Evolutionary conservation across 2,113 vertebrate genomes (phyloP).

Genomic region (Brevimyrus niger): DNA sequence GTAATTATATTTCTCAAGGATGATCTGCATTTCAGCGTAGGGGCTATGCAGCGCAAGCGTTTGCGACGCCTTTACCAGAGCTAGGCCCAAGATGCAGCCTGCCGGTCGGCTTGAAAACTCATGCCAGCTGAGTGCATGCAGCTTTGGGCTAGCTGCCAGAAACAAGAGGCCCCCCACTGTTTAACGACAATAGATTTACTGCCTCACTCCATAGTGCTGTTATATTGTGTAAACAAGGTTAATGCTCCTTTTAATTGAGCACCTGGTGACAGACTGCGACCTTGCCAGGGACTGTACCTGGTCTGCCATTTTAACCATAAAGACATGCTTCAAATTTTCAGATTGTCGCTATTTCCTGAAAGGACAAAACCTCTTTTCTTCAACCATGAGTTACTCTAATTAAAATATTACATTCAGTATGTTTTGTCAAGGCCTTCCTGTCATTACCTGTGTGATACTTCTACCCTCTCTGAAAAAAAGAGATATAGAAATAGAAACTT

Average conservation of each 20-base stretch:
- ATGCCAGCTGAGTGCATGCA: conserved; percentile 51
- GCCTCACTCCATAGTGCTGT: conserved; percentile 76
- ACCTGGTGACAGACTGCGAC: conserved; percentile 80
- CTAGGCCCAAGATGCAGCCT: conserved; percentile 47
- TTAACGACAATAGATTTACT: conserved; percentile 94
- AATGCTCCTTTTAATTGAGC: conserved; percentile 87
- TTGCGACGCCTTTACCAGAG: background rate
- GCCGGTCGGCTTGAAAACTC: conserved; percentile 32
- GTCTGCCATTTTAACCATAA: conserved; percentile 41
- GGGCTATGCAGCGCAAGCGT: conserved; percentile 42
- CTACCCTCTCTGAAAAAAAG: background rate
- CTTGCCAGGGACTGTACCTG: conserved; percentile 52
- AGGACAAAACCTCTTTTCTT: background rate
- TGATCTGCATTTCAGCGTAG: background rate
- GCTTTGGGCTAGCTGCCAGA: conserved; percentile 73
- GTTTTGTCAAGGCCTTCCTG: background rate
- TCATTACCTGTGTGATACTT: background rate
- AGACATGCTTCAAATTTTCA: background rate
- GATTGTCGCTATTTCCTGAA: background rate
- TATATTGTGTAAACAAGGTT: conserved; percentile 97
- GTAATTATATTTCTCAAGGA: conserved; percentile 75
- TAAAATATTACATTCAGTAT: background rate
- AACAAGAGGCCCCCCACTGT: conserved; percentile 73
- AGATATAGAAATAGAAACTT: background rate
- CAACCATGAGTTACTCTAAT: background rate